phyloP scores from a whole-genome alignment of 2,888 invertebrate species.

The Eilema caniola region DNA sequence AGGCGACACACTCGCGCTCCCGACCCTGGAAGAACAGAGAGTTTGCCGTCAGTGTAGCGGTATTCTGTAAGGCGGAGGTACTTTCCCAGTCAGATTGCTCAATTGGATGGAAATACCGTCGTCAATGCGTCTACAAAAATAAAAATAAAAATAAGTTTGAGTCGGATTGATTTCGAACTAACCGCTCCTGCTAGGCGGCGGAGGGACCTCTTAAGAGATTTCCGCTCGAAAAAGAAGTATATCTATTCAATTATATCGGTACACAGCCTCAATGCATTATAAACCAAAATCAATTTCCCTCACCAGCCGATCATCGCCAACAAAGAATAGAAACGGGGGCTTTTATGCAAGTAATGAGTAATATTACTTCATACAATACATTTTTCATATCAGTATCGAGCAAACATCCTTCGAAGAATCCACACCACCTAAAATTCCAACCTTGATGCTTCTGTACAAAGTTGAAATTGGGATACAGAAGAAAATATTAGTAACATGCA shows the following conservation, averaged over 20 bases:
- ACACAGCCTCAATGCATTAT: neutral
- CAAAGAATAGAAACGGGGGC: conserved; percentile 23
- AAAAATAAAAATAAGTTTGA: no score
- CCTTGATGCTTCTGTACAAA: neutral
- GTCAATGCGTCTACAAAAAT: no score
- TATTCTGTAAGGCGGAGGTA: no score
- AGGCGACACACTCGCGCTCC: no score
- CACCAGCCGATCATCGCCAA: conserved; percentile 16
- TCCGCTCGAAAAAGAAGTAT: no score
- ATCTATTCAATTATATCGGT: neutral
- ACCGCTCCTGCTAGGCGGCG: no score
- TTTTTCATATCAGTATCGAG: conserved; percentile 36
- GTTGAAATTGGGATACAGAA: conserved; percentile 21
- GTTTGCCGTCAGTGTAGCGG: no score
- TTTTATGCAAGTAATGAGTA: conserved; percentile 44
- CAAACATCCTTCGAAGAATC: conserved; percentile 22
- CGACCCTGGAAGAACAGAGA: no score
- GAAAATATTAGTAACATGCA: conserved; percentile 50
- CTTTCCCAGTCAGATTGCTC: no score
- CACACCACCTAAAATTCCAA: neutral
- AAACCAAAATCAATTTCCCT: conserved; percentile 9
- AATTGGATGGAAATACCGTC: no score
- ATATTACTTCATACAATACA: conserved; percentile 40
- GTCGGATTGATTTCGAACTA: no score
- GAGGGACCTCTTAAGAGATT: no score